A percentile compares a stretch with the other conserved stretches of the same genome.
Conservation (phyloP, 2,888 invertebrate genomes). For the Polydrusus pterygomalis region DNA sequence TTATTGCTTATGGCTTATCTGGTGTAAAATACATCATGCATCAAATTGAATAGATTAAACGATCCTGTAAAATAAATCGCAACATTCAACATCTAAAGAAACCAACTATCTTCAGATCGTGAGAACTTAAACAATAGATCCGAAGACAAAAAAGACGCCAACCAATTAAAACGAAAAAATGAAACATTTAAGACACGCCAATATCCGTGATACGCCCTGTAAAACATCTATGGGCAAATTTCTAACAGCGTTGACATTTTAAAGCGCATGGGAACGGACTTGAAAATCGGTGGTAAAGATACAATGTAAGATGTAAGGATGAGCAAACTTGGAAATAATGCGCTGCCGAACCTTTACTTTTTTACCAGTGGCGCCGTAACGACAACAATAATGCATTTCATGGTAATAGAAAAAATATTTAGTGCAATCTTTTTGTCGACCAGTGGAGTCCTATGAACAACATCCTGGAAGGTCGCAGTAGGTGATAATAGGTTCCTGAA, state of each 20-base stretch:
- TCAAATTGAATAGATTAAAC: no score
- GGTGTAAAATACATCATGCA: no score
- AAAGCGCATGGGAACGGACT: conserved; percentile 54
- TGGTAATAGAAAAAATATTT: no score
- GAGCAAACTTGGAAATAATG: conserved; percentile 53
- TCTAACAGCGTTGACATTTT: conserved; percentile 54
- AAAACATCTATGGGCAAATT: conserved; percentile 41
- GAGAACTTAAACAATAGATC: conserved; percentile 19
- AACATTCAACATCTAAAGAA: neutral
- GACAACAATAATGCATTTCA: neutral
- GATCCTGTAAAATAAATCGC: no score
- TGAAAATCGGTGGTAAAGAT: conserved; percentile 51
- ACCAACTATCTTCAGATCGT: conserved; percentile 12
- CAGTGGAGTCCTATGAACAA: no score
- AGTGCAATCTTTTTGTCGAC: no score
- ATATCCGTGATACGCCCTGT: conserved; percentile 42
- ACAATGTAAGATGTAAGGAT: conserved; percentile 50
- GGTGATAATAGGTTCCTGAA: no score
- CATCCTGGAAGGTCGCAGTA: no score
- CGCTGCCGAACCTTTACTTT: conserved; percentile 45
- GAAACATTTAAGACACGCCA: conserved; percentile 13
- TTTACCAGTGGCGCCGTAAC: conserved; percentile 38
- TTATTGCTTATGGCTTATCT: no score
- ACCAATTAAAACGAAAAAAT: conserved; percentile 25
- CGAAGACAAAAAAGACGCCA: neutral